Evolutionary conservation across 64 coral and sea anemone species (phyloP).

Genomic region (Montipora efflorescens): DNA sequence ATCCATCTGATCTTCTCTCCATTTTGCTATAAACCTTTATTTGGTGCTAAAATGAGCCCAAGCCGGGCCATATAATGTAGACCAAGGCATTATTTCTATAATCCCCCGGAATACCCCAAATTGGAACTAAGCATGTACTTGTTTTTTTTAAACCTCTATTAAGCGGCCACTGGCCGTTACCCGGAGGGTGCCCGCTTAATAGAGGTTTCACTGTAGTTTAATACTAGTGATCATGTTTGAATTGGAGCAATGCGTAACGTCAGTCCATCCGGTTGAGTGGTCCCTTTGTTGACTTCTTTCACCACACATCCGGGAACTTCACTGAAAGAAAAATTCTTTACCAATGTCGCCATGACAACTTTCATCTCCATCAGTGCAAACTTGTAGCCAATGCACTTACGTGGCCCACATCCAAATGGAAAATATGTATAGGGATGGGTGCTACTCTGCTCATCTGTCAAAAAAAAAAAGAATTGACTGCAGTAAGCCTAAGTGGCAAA

Average conservation of each 20-base stretch:
- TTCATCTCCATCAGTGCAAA: constrained; percentile 48
- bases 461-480: neutral
- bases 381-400: constrained; percentile 67
- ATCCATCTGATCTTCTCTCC: too few species aligned
- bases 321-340: constrained; percentile 23
- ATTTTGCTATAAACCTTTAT: too few species aligned
- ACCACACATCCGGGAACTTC: constrained; percentile 25
- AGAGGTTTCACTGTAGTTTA: neutral
- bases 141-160: neutral
- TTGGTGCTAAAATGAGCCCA: too few species aligned
- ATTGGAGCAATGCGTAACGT: neutral
- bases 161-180: neutral
- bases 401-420: constrained; percentile 58
- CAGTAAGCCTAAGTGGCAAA: neutral
- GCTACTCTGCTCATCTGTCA: neutral
- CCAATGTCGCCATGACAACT: neutral
- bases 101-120: too few species aligned
- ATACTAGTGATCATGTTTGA: too few species aligned
- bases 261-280: neutral
- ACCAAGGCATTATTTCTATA: too few species aligned
- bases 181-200: neutral
- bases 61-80: too few species aligned
- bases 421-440: neutral
- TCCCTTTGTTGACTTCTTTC: neutral
- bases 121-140: too few species aligned